Evolutionary conservation across 2,888 invertebrate species (phyloP).

Genomic region (Eupithecia abbreviata): DNA sequence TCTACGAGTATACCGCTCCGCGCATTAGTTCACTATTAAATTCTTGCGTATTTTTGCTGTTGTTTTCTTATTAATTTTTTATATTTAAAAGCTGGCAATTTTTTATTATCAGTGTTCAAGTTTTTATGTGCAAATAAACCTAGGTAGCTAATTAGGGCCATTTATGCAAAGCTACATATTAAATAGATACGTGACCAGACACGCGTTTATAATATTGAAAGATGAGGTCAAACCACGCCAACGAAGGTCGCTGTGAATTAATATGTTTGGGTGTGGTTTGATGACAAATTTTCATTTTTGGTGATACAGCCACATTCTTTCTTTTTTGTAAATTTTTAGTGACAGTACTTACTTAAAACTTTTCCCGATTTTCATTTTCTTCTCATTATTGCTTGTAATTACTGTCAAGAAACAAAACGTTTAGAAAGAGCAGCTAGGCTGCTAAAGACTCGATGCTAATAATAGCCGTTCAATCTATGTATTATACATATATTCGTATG

Average conservation of each 20-base stretch:
- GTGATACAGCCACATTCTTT: background rate
- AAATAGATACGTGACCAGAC: background rate
- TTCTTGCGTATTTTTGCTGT: background rate
- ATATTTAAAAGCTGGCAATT: background rate
- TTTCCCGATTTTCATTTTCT: background rate
- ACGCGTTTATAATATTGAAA: background rate
- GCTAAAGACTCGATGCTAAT: background rate
- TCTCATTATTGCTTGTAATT: background rate
- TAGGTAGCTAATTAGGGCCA: background rate
- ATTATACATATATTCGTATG: background rate
- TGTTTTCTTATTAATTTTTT: background rate
- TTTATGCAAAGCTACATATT: background rate
- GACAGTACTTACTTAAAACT: background rate
- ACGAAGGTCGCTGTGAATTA: background rate
- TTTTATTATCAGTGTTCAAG: background rate
- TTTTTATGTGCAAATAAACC: background rate
- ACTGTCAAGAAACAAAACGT: background rate
- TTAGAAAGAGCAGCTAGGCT: background rate
- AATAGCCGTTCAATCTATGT: conserved; percentile 3
- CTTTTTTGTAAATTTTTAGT: background rate
- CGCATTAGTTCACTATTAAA: background rate
- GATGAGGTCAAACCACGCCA: background rate
- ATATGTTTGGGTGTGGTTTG: background rate
- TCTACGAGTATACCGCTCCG: background rate
- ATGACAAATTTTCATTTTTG: background rate